phyloP scores from a whole-genome alignment of 2,888 invertebrate species.

The Acanthopleura granulata region DNA sequence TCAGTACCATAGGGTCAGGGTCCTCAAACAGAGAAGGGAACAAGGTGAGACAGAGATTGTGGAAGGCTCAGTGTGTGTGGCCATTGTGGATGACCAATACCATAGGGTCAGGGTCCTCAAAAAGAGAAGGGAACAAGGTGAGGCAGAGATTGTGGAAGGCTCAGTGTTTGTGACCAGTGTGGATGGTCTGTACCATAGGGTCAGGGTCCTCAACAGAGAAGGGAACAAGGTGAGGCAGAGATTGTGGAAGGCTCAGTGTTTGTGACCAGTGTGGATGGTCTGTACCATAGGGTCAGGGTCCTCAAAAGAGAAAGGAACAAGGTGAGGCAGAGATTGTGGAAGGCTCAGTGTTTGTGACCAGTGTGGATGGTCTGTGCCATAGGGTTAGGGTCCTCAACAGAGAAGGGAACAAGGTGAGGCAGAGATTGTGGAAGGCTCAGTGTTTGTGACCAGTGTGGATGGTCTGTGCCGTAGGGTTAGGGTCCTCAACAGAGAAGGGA shows the following conservation, averaged over 20 bases:
- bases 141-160: conserved; percentile 32
- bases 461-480: conserved; percentile 45
- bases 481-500: conserved; percentile 27
- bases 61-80: conserved; percentile 42
- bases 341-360: conserved; percentile 42
- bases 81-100: conserved; percentile 42
- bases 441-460: conserved; percentile 46
- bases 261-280: conserved; percentile 41
- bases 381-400: conserved; percentile 38
- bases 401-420: background rate
- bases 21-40: too few relatives aligned
- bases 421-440: conserved; percentile 33
- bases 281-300: conserved; percentile 48
- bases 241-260: conserved; percentile 39
- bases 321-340: conserved; percentile 27
- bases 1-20: too few relatives aligned
- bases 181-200: conserved; percentile 41
- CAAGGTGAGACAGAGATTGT: too few relatives aligned
- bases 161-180: too few relatives aligned
- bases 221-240: background rate
- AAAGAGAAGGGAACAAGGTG: too few relatives aligned
- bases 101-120: conserved; percentile 44
- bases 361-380: conserved; percentile 44
- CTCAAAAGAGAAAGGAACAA: conserved; percentile 17
- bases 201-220: background rate